Conservation (phyloP, 2,888 invertebrate species). For the Schizotus pectinicornis region DNA sequence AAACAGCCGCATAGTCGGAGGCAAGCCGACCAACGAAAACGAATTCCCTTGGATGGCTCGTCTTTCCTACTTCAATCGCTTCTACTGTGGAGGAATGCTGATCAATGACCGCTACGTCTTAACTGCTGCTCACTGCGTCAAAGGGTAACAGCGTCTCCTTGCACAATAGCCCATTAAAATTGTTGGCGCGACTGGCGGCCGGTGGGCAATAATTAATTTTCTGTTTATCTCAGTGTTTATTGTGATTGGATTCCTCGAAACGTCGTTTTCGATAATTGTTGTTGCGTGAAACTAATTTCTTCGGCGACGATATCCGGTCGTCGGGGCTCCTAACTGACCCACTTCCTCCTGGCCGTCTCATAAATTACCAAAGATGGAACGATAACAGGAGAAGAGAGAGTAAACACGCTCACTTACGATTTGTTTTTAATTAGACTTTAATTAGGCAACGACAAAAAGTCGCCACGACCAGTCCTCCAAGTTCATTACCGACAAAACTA, state of each 20-base stretch:
- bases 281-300: no score
- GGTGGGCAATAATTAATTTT: no score
- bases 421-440: background rate
- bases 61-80: constrained; percentile 84
- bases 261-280: no score
- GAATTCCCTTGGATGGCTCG: constrained; percentile 92
- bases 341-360: no score
- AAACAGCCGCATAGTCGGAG: constrained; percentile 82
- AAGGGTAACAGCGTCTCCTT: constrained; percentile 67
- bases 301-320: no score
- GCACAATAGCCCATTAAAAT: background rate
- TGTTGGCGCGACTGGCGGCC: no score
- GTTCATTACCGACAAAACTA: no score
- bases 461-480: background rate
- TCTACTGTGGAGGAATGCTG: constrained; percentile 88
- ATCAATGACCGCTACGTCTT: constrained; percentile 88
- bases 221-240: no score
- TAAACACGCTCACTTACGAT: constrained; percentile 10
- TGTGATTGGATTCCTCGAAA: no score
- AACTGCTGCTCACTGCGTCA: constrained; percentile 89
- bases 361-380: background rate
- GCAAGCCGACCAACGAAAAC: constrained; percentile 74
- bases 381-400: background rate
- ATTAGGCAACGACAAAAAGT: background rate
- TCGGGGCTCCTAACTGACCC: no score